Evolutionary conservation across 2,888 invertebrate species (phyloP).

Genomic region (Epicampocera succincta): DNA sequence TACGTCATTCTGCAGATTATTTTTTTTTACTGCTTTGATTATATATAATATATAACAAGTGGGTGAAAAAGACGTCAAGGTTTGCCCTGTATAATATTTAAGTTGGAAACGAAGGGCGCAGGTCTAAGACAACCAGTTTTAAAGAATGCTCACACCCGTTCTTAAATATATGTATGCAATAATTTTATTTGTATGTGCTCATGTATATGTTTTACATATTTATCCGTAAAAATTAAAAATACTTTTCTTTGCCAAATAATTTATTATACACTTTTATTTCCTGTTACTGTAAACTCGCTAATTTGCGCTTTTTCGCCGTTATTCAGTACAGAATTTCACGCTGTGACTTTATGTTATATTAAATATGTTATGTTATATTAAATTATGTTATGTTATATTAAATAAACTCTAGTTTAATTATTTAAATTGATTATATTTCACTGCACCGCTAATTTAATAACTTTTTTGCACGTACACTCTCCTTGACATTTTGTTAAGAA

Average conservation of each 20-base stretch:
- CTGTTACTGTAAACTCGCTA: neutral
- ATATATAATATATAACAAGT: constrained; percentile 44
- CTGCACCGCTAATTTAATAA: constrained; percentile 1
- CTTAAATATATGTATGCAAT: neutral
- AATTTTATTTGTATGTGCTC: neutral
- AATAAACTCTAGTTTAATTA: constrained; percentile 27
- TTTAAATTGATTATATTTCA: constrained; percentile 30
- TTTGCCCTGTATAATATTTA: constrained; percentile 21
- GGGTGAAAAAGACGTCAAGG: constrained; percentile 73
- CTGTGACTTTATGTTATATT: neutral
- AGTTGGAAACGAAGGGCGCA: constrained; percentile 48
- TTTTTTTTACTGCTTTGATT: constrained; percentile 24
- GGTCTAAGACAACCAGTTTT: constrained; percentile 12
- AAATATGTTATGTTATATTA: neutral
- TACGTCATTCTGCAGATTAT: constrained; percentile 62
- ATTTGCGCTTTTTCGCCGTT: neutral
- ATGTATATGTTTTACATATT: constrained; percentile 1
- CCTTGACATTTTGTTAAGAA: constrained; percentile 54
- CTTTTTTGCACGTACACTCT: constrained; percentile 31
- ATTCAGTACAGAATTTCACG: neutral
- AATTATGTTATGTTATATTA: constrained; percentile 26
- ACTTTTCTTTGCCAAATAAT: neutral
- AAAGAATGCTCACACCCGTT: constrained; percentile 4
- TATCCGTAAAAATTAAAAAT: neutral
- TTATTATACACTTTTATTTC: neutral